phyloP scores from a whole-genome alignment of 2,888 invertebrate species.

The Lapara coniferarum region DNA sequence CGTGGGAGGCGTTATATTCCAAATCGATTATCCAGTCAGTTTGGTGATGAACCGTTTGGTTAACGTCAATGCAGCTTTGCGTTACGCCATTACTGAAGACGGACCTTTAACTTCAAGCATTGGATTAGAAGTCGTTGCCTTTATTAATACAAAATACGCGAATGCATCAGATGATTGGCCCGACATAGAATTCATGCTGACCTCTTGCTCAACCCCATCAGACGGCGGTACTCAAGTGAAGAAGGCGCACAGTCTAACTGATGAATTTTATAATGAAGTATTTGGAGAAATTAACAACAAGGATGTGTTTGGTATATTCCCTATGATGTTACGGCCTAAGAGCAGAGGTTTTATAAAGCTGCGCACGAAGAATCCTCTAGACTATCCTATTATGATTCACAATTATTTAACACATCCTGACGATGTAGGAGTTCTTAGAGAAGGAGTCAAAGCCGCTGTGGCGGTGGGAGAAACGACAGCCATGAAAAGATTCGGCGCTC shows the following conservation, averaged over 20 bases:
- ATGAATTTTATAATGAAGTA: conserved; percentile 91
- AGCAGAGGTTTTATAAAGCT: conserved; percentile 92
- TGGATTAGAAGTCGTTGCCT: conserved; percentile 94
- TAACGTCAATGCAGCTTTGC: conserved; percentile 91
- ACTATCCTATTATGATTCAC: conserved; percentile 94
- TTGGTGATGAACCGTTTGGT: conserved; percentile 91
- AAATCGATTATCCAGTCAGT: conserved; percentile 91
- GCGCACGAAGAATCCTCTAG: conserved; percentile 86
- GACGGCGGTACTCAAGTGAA: conserved; percentile 93
- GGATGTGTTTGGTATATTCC: conserved; percentile 92
- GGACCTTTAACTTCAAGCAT: conserved; percentile 94
- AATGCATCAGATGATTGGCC: conserved; percentile 95
- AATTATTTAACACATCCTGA: conserved; percentile 95
- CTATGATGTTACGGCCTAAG: conserved; percentile 95
- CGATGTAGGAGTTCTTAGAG: conserved; percentile 91
- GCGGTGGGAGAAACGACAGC: conserved; percentile 91
- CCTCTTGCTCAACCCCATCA: conserved; percentile 91
- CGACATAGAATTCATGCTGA: conserved; percentile 95
- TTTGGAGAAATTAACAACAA: conserved; percentile 88
- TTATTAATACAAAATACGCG: conserved; percentile 94
- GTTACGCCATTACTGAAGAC: conserved; percentile 93
- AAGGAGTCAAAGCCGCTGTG: conserved; percentile 93
- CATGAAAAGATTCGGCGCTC: conserved; percentile 90
- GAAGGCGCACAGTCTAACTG: conserved; percentile 90
- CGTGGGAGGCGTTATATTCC: conserved; percentile 91